These are phyloP conservation scores for Calephelis perditalis DNA, from an alignment of 2,888 invertebrate species.

Conservation along the genomic window DNA sequence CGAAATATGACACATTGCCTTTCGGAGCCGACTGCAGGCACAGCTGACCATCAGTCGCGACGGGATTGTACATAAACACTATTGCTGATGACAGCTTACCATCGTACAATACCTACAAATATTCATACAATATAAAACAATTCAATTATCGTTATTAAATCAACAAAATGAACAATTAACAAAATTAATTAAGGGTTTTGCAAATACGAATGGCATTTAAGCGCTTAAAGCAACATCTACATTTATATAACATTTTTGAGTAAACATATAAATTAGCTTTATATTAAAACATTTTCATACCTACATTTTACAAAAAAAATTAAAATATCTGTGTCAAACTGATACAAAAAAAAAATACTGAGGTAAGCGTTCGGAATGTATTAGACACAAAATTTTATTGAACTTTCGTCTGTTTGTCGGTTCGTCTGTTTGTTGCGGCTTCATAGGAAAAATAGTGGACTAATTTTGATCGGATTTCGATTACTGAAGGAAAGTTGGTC, in stretches of 20 bases:
- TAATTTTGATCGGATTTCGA: too few relatives aligned
- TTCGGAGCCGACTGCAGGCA: constrained; percentile 99
- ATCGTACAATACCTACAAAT: constrained; percentile 94
- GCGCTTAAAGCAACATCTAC: background rate
- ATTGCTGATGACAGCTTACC: constrained; percentile 97
- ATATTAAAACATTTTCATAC: too few relatives aligned
- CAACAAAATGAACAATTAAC: background rate
- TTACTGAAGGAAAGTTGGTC: too few relatives aligned
- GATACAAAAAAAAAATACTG: too few relatives aligned
- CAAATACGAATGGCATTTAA: background rate
- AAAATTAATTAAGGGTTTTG: background rate
- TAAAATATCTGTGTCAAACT: too few relatives aligned
- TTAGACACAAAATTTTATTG: too few relatives aligned
- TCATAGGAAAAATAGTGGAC: too few relatives aligned
- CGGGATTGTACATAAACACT: constrained; percentile 99
- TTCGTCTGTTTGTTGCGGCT: too few relatives aligned
- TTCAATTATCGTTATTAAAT: background rate
- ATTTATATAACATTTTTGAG: background rate
- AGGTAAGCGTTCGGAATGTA: too few relatives aligned
- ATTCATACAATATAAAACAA: constrained; percentile 2
- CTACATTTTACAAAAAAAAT: too few relatives aligned
- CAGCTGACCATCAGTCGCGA: constrained; percentile 98
- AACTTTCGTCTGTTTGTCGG: too few relatives aligned
- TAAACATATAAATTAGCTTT: background rate
- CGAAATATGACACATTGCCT: constrained; percentile 97